Conservation (phyloP, 2,888 invertebrate genomes). For the Lordiphosa fenestrarum region DNA sequence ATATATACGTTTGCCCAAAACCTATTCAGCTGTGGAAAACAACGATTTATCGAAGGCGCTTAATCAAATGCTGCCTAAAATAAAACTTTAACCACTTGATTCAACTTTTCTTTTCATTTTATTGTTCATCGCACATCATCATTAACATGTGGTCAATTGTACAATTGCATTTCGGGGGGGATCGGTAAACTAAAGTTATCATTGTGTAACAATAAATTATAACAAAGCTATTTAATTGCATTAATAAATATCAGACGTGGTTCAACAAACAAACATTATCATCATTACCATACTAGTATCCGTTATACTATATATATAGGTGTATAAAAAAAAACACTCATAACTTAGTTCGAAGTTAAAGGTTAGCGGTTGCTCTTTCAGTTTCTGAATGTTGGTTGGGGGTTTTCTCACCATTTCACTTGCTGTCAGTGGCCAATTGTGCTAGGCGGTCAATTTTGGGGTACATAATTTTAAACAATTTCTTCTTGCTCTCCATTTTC, state of each 20-base stretch:
- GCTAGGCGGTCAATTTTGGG: conserved; percentile 42
- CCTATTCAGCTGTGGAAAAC: too few species aligned
- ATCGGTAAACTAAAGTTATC: conserved; percentile 36
- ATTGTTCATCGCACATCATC: conserved; percentile 56
- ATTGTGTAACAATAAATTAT: conserved; percentile 58
- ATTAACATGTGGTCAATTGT: conserved; percentile 45
- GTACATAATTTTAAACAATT: conserved; percentile 54
- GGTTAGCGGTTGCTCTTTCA: conserved; percentile 31
- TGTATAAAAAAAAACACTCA: conserved; percentile 21
- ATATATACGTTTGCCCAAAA: too few species aligned
- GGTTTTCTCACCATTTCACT: conserved; percentile 37
- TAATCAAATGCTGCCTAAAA: too few species aligned
- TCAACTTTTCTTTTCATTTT: conserved; percentile 38
- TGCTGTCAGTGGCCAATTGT: conserved; percentile 33
- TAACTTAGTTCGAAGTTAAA: conserved; percentile 18
- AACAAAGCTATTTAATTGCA: conserved; percentile 52
- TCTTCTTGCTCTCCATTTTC: conserved; percentile 56
- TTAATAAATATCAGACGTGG: conserved; percentile 72
- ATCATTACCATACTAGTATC: conserved; percentile 22
- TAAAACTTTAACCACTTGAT: neutral
- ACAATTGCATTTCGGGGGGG: conserved; percentile 21
- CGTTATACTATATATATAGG: conserved; percentile 15
- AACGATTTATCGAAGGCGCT: too few species aligned
- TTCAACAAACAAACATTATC: conserved; percentile 61
- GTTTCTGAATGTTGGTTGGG: conserved; percentile 19